phyloP scores from a whole-genome alignment of 1,140 invertebrate species.

The Archivesica marissinica region DNA sequence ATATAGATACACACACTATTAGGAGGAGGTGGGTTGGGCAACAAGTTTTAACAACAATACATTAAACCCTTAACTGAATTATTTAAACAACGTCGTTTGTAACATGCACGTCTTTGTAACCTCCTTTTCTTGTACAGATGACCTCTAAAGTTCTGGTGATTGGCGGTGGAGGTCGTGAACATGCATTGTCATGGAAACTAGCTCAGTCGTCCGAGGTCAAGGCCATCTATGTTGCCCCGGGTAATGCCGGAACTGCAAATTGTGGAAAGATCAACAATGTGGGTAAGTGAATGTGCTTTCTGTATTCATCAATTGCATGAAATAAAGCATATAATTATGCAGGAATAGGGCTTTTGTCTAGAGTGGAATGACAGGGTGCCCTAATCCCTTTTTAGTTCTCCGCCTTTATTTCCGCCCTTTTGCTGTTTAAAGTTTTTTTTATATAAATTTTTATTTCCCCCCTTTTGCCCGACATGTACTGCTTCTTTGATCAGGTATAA shows the following conservation, averaged over 20 bases:
- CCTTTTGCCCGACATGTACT: too few relatives aligned
- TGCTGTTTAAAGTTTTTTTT: not conserved
- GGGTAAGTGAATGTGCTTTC: conserved; percentile 73
- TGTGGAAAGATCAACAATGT: conserved; percentile 76
- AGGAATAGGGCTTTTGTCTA: not conserved
- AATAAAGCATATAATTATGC: not conserved
- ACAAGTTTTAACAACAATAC: too few relatives aligned
- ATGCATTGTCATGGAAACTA: conserved; percentile 96
- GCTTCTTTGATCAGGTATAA: too few relatives aligned
- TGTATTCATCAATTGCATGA: too few relatives aligned
- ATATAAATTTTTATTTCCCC: not conserved
- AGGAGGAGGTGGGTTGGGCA: too few relatives aligned
- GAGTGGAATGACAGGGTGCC: too few relatives aligned
- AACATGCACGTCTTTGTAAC: too few relatives aligned
- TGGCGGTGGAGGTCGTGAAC: conserved; percentile 97
- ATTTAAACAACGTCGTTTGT: too few relatives aligned
- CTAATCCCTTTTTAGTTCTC: not conserved
- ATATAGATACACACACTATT: too few relatives aligned
- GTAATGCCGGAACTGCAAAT: conserved; percentile 92
- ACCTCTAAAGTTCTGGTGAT: conserved; percentile 89
- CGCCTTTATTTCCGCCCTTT: not conserved
- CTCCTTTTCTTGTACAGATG: conserved; percentile 59
- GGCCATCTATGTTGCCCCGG: conserved; percentile 92
- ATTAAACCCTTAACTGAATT: too few relatives aligned
- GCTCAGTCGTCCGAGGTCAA: conserved; percentile 90